A percentile compares a stretch with the other conserved stretches of the same genome.
These are phyloP conservation scores for Hypena proboscidalis DNA, from an alignment of 2,888 invertebrate species.

Conservation along the genomic window DNA sequence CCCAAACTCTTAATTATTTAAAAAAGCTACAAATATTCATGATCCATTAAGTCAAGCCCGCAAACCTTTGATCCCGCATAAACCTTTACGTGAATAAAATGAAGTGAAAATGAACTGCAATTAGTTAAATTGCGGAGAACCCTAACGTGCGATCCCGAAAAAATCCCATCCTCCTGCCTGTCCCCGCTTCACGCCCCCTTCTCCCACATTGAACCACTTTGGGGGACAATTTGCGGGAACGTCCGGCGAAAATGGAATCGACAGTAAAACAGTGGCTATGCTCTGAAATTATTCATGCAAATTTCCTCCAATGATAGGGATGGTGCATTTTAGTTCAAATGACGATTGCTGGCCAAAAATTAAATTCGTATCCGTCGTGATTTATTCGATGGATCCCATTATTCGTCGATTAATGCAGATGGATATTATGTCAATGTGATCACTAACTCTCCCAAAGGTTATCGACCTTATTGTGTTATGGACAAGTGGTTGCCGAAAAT, in stretches of 20 bases:
- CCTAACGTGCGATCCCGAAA: constrained; percentile 49
- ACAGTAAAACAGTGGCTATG: constrained; percentile 44
- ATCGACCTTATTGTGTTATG: constrained; percentile 13
- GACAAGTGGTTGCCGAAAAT: constrained; percentile 9
- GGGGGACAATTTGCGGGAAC: constrained; percentile 52
- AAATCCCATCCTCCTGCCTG: constrained; percentile 39
- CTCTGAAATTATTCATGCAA: constrained; percentile 62
- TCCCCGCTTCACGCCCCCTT: constrained; percentile 12
- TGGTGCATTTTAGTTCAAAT: constrained; percentile 49
- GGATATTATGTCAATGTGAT: constrained; percentile 28
- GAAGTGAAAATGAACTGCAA: constrained; percentile 58
- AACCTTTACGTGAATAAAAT: constrained; percentile 54
- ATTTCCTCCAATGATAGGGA: constrained; percentile 54
- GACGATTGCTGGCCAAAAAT: constrained; percentile 45
- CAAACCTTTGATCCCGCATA: constrained; percentile 45
- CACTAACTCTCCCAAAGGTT: constrained; percentile 16
- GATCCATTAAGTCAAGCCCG: constrained; percentile 33
- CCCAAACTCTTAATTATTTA: constrained; percentile 23
- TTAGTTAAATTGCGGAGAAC: constrained; percentile 55
- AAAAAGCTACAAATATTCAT: constrained; percentile 39
- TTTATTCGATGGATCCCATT: constrained; percentile 25
- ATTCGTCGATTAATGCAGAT: constrained; percentile 20
- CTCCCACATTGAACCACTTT: constrained; percentile 36
- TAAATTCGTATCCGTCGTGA: constrained; percentile 33
- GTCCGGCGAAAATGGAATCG: constrained; percentile 45